Evolutionary conservation across 2,888 invertebrate species (phyloP).

Genomic region (Amiota minor): DNA sequence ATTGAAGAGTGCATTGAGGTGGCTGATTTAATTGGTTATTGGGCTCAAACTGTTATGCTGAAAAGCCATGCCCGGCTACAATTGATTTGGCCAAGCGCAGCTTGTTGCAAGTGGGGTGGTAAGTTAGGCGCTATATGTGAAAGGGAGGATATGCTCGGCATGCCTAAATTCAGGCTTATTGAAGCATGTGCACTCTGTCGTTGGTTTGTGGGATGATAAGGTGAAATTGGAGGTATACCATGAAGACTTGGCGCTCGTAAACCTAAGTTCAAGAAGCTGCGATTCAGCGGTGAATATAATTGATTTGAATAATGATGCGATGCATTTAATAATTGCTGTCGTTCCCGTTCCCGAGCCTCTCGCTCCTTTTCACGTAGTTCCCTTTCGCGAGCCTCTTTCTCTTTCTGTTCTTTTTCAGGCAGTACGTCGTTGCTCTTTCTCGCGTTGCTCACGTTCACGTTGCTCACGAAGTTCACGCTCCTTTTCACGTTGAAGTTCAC

Average conservation of each 20-base stretch:
- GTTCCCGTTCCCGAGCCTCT: slow-evolving; percentile 71
- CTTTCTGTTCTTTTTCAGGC: slow-evolving; percentile 72
- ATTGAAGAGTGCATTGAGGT: no score
- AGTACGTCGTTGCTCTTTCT: slow-evolving; percentile 69
- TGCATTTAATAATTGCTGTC: slow-evolving; percentile 71
- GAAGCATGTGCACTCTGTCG: slow-evolving; percentile 70
- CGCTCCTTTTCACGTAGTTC: slow-evolving; percentile 74
- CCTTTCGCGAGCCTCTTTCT: slow-evolving; percentile 72
- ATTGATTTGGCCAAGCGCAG: slow-evolving; percentile 66
- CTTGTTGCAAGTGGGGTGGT: slow-evolving; percentile 70
- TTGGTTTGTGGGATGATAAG: slow-evolving; percentile 71
- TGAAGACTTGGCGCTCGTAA: slow-evolving; percentile 70
- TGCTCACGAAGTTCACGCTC: slow-evolving; percentile 67
- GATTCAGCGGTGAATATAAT: slow-evolving; percentile 69
- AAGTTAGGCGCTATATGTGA: slow-evolving; percentile 66
- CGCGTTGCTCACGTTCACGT: slow-evolving; percentile 68
- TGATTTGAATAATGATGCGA: slow-evolving; percentile 72
- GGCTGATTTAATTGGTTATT: no score
- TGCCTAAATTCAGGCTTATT: slow-evolving; percentile 70
- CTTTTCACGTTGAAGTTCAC: slow-evolving; percentile 72
- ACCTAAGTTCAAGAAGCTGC: slow-evolving; percentile 69
- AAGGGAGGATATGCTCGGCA: slow-evolving; percentile 63
- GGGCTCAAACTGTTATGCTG: slow-evolving; percentile 67
- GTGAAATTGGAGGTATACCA: slow-evolving; percentile 69
- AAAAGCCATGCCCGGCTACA: slow-evolving; percentile 69